Evolutionary conservation across 2,113 vertebrate genomes (phyloP), one percentile per base, ranked within the genome.

Genomic region (Anoura caudifer): DNA sequence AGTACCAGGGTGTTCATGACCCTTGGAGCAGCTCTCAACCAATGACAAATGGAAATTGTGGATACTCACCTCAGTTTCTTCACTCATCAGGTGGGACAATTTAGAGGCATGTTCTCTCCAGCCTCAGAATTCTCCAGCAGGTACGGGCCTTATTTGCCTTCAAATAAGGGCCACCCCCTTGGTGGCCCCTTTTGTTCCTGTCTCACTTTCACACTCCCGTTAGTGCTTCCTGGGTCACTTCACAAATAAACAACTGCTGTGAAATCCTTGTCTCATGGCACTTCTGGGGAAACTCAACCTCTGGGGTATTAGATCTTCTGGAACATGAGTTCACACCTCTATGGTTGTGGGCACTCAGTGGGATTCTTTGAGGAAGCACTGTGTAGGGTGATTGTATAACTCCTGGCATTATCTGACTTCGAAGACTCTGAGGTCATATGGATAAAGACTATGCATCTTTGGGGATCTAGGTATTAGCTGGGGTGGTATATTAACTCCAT

Each of bases 301-400:
- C 9, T 16, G 19, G 36, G 5, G 5, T 24, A 2, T 24, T 0
- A 3, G 69, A 20, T 0, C 9, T 61, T 70, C 69, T 4, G 43
- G 80, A 87, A 33, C 43, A 19, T 2, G 10, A 9, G 6, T 36
- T n/a, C 43, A 33, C 56, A 1, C 5, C 59, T 7, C 4, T 9
- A 7, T 8, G 41, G 20, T 6, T 13, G 6, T 28, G 38, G 22
- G 52, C 0, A 3, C 14, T 4, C 33, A 1, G 9, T 1, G 47
- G 36, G 63, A 45, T 5, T 4, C 73, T 20, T 12, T 28, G 38
- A 45, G 50, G 75, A 87, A 70, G 15, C 28, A 3, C 28, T 7
- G 17, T 5, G 14, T 17, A 9, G 4, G 33, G 47, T 22, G 54
- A 15, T 14, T 11, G n/a, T 10, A 22, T 16, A 5, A 19, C 22